phyloP scores from a whole-genome alignment of 2,888 invertebrate genomes.

The Nomada flava region DNA sequence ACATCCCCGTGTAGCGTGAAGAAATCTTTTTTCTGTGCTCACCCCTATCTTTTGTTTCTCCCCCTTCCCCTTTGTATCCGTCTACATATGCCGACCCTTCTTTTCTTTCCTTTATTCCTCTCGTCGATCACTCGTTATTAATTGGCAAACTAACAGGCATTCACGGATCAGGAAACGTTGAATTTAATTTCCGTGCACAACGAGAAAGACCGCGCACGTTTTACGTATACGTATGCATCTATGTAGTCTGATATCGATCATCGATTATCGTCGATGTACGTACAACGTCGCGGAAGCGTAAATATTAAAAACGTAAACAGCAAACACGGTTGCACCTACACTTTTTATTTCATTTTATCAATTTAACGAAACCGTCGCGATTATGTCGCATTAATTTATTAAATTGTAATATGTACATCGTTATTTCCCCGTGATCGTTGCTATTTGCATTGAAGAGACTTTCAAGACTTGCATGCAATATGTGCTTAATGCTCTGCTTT shows the following conservation, averaged over 20 bases:
- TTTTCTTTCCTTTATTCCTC: neutral
- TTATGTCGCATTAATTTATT: neutral
- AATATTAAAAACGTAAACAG: constrained; percentile 22
- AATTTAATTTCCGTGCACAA: constrained; percentile 44
- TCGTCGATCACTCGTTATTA: constrained; percentile 43
- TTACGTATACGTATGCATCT: neutral
- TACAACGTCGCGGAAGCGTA: constrained; percentile 9
- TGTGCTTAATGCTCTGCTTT: neutral
- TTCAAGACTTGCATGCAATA: neutral
- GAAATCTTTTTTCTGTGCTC: constrained; percentile 7
- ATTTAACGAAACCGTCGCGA: neutral
- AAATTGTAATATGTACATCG: constrained; percentile 11
- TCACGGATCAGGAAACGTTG: constrained; percentile 23
- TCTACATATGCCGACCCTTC: neutral
- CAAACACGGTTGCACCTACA: neutral
- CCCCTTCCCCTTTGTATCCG: neutral
- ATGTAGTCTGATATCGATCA: constrained; percentile 6
- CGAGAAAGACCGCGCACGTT: constrained; percentile 2
- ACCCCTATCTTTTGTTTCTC: neutral
- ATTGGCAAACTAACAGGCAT: constrained; percentile 40
- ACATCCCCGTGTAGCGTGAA: constrained; percentile 41
- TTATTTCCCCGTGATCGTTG: neutral
- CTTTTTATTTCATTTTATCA: neutral
- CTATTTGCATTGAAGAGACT: neutral
- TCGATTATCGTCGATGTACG: constrained; percentile 2